Base-by-base conservation (phyloP, 1,140 invertebrate species). In the Brachionus angularis region DNA sequence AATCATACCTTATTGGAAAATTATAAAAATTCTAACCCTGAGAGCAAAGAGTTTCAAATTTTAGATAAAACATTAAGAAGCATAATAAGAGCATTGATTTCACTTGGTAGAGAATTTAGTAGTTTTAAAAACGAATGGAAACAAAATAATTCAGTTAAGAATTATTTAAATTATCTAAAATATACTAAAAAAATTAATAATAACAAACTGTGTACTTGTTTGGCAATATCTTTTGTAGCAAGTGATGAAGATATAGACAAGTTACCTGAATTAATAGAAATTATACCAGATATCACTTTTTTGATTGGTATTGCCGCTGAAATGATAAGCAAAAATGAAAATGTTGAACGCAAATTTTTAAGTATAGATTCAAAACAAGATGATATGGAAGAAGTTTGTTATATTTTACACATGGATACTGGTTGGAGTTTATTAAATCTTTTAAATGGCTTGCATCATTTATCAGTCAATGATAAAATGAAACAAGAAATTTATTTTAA, bases 401-500 rank as follows among this genome's bases (percentile, higher is more conserved):
- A 10, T 10, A 16, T 42, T 16, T 10, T 16, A 10, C 10, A 10
- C 16, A 10, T 42, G 10, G 39, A 42, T 16, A 42, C 39, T 10
- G 39, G 16, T 10, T 42, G 39, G 39, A 42, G n/a, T 53, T 53
- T 42, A 46, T 18, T 62, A 5, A 27, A 62, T 5, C 18, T 62
- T 1, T 27, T 62, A 14, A 27, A 62, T 36, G 31, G 31, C 3
- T 8, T 62, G 21, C 23, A 62, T 46, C 31, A 62, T 27, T 36
- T 62, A 25, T 29, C 58, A 14, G 58, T 21, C 5, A 62, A 27
- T 46, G 58, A 62, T 39, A 62, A 39, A n/a, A 14, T 62, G 21
- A 62, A 62, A 46, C 39, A 62, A 14, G 31, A 62, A 23, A 62
- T 62, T 23, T 62, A 62, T 27, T 27, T 36, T 23, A 27, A 62